Percentiles rank a stretch among this genome's conserved stretches.
These are phyloP conservation scores for Neopipo cinnamomea DNA, from an alignment of 2,113 vertebrate genomes.

Conservation along the genomic window DNA sequence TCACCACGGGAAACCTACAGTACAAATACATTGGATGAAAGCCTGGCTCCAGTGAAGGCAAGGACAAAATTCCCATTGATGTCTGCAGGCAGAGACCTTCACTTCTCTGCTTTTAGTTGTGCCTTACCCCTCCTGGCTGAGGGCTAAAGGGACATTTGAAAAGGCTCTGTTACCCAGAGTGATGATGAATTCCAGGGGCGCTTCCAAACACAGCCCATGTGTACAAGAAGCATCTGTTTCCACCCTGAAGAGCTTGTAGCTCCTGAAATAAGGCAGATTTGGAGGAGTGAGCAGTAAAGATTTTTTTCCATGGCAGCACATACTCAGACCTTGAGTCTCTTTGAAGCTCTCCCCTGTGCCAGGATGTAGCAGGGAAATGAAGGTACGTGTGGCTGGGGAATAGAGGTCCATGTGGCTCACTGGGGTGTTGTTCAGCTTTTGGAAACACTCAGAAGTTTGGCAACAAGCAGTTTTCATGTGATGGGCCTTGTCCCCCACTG, in stretches of 20 bases:
- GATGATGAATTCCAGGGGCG: background rate
- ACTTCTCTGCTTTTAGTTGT: slow-evolving; percentile 17
- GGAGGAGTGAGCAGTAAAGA: background rate
- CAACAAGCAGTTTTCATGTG: background rate
- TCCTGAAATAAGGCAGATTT: background rate
- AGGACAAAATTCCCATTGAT: slow-evolving; percentile 47
- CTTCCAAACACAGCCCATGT: background rate
- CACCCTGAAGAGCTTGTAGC: background rate
- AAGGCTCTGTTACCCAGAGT: background rate
- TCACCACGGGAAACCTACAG: slow-evolving; percentile 44
- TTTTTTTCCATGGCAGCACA: background rate
- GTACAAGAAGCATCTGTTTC: slow-evolving; percentile 34
- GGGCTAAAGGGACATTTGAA: background rate
- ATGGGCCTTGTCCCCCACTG: background rate
- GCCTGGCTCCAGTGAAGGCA: background rate
- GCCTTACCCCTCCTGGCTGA: slow-evolving; percentile 10
- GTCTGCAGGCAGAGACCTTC: slow-evolving; percentile 9
- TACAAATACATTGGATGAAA: slow-evolving; percentile 23
- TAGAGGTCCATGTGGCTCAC: background rate
- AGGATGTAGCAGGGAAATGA: background rate
- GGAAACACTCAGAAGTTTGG: background rate
- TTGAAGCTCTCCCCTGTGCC: background rate
- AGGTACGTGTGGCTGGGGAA: background rate
- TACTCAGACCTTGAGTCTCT: background rate
- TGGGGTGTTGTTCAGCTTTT: background rate